phyloP scores from a whole-genome alignment of 2,888 invertebrate species.

The Stenoptilia bipunctidactyla region DNA sequence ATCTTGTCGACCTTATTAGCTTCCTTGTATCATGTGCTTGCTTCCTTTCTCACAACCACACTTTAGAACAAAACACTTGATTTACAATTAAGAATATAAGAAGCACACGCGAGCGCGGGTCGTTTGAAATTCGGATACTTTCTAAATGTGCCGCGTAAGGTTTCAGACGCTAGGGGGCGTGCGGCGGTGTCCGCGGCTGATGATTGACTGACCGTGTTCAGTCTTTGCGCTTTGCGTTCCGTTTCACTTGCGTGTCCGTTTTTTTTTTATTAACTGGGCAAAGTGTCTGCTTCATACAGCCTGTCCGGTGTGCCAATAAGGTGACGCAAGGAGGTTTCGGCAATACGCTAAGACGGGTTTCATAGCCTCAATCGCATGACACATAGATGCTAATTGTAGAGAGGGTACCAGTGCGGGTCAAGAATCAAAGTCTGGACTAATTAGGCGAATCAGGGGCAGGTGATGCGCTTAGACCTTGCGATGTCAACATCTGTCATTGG shows the following conservation, averaged over 20 bases:
- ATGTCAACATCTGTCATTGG: no score
- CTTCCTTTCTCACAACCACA: slow-evolving; percentile 40
- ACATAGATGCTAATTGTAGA: no score
- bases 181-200: slow-evolving; percentile 37
- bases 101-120: slow-evolving; percentile 31
- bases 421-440: no score
- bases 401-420: no score
- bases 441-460: no score
- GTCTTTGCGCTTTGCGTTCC: slow-evolving; percentile 30
- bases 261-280: slow-evolving; percentile 23
- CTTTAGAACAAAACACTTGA: slow-evolving; percentile 27
- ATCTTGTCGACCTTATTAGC: slow-evolving; percentile 40
- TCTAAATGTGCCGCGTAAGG: slow-evolving; percentile 43
- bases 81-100: no score
- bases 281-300: neutral
- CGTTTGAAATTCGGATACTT: slow-evolving; percentile 33
- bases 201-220: slow-evolving; percentile 31
- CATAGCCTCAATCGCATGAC: no score
- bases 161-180: slow-evolving; percentile 26
- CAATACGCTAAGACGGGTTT: neutral
- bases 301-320: slow-evolving; percentile 36
- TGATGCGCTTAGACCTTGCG: no score
- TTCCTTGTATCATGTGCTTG: slow-evolving; percentile 51
- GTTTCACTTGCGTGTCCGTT: no score
- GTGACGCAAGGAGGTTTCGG: slow-evolving; percentile 3